Base-by-base conservation (phyloP, 2,888 invertebrate genomes). In the Acrocyrtus sp. region DNA sequence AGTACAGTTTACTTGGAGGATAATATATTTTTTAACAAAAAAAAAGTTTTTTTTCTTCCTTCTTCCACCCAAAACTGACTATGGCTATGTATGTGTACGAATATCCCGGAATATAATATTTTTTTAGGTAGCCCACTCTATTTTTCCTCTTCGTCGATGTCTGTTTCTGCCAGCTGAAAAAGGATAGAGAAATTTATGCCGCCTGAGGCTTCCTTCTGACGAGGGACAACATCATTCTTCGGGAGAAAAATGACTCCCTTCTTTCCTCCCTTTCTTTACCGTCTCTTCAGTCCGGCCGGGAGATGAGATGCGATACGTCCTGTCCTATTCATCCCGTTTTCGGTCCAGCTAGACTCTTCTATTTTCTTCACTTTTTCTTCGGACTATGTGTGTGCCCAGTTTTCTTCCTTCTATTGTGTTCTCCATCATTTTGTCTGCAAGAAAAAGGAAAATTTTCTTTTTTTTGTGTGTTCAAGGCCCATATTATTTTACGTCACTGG, bases 181-280 rank as follows among this genome's bases (percentile, higher is more conserved):
- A 60, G 48, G n/a, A n/a, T n/a, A 62, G 62, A 62, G 50, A 63
- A 70, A 63, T 63, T 65, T 65, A 65, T 65, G 63, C 65, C 57
- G 72, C 72, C 72, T 58, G 72, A 72, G 72, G 72, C 63, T 72
- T 72, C 65, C 65, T 65, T 26, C 62, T 67, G 67, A 73, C 73
- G 66, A 62, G 66, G 73, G 62, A 67, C 67, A 57, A 68, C 57
- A 73, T 62, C 62, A 63, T 67, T 73, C 67, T 73, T 68, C 50
- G 19, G 47, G 47, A 62, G 73, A 62, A 67, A 67, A 68, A 73
- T 73, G 61, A 62, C 51, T 66, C 67, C 51, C 41, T 62, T 68
- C 61, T 62, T 29, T 15, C 34, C 15, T 22, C 51, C 45, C 8
- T 68, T 39, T 53, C 53, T 3, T 41, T 17, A 24, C 22, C 41